Percentiles rank a stretch among this genome's conserved stretches.
phyloP scores from a whole-genome alignment of 2,888 invertebrate genomes.

The Melinaea marsaeus region DNA sequence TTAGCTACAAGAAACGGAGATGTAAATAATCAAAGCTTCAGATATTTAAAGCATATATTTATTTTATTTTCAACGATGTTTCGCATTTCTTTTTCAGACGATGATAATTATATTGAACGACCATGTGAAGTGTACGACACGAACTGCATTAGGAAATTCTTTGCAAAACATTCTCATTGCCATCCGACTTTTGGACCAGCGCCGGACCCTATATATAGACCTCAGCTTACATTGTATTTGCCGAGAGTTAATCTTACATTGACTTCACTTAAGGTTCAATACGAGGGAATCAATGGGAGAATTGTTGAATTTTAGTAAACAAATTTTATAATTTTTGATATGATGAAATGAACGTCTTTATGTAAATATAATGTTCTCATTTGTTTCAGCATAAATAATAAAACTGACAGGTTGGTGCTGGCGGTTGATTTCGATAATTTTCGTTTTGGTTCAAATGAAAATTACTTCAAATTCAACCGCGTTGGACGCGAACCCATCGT shows the following conservation, averaged over 20 bases:
- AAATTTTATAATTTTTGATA: not conserved
- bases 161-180: slow-evolving; percentile 32
- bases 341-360: not conserved
- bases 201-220: slow-evolving; percentile 29
- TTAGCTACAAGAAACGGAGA: too few relatives aligned
- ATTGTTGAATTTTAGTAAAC: slow-evolving; percentile 38
- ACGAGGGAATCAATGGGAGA: slow-evolving; percentile 28
- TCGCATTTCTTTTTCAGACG: not conserved
- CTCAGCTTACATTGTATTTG: slow-evolving; percentile 23
- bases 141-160: slow-evolving; percentile 35
- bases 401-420: slow-evolving; percentile 38
- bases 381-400: slow-evolving; percentile 37
- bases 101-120: slow-evolving; percentile 14
- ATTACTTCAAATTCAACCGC: slow-evolving; percentile 35
- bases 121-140: slow-evolving; percentile 34
- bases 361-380: not conserved
- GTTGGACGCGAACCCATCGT: slow-evolving; percentile 37
- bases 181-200: slow-evolving; percentile 24
- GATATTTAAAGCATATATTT: too few relatives aligned
- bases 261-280: slow-evolving; percentile 14
- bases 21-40: too few relatives aligned
- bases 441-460: slow-evolving; percentile 21
- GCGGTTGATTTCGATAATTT: slow-evolving; percentile 36
- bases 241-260: slow-evolving; percentile 28
- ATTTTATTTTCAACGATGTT: too few relatives aligned